Base-by-base conservation (phyloP, 2,888 invertebrate genomes). In the Ormyrus nitidulus region DNA sequence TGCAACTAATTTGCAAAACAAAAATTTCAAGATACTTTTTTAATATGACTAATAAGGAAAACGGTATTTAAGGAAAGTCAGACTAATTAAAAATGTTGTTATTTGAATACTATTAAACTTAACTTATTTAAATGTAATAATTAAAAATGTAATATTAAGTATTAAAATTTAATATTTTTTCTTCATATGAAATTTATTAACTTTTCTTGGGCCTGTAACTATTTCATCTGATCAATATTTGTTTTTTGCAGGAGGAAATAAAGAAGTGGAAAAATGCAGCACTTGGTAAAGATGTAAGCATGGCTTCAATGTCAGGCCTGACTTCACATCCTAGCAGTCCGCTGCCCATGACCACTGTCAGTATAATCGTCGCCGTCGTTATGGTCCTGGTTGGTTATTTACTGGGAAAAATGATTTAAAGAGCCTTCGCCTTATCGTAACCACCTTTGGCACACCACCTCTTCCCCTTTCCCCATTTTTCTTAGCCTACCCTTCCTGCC, bases 381-480 rank as follows among this genome's bases (percentile, higher is more conserved):
- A 89, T 90, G 88, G 86, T 86, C 81, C 84, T 90, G 84, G 82
- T 90, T 73, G 90, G 90, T 83, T 90, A 88, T 85, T 81, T 90
- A 75, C 81, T 90, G 85, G 90, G 90, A 82, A 91, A 90, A 88
- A 81, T 90, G 83, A 88, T 90, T 87, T 91, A 88, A 90, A 86
- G 85, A 86, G 84, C 84, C 84, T 85, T 84, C 83, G 83, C 83
- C 84, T 84, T 85, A 85, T 83, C 84, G 84, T 85, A 85, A 83
- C 85, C 84, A 83, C 84, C 83, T 85, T 86, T 87, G 86, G 86
- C 85, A 86, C 85, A 85, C 86, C 84, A 82, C 85, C 84, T 84
- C 84, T 85, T 84, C 85, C 85, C 85, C 86, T 85, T 82, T 84
- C 84, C 84, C 84, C 83, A 85, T 83, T 86, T 87, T 87, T 89